Base-by-base conservation (phyloP, 2,113 vertebrate genomes). In the Megaptera novaeangliae region DNA sequence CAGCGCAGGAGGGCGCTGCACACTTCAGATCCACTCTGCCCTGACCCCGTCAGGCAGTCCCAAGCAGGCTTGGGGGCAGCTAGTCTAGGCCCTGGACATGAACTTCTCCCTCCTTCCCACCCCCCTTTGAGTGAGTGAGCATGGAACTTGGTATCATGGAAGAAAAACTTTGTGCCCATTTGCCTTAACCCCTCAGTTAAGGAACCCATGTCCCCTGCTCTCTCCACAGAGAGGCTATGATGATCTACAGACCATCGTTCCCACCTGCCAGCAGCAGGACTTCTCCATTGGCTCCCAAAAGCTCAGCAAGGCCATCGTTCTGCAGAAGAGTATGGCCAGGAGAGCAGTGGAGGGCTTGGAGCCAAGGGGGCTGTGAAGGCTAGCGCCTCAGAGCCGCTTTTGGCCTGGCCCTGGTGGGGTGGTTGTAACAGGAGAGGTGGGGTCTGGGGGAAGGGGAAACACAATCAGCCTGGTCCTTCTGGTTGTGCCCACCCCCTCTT, bases 241-340 rank as follows among this genome's bases (percentile, higher is more conserved):
- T 31, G 99, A 99, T 96, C 98, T 99, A 84, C 99, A 99, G 98
- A 98, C 99, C 64, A 99, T 99, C 0, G 99, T 99, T 10, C 99
- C 99, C 15, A 99, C 99, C 20, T 99, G 99, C 78, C 99, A 99
- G 98, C 99, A 99, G 98, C 99, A 99, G 98, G 99, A 99, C 83
- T 98, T 99, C 99, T 98, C 98, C 77, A 99, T 99, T 57, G 99
- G 99, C 84, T 99, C 99, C 7, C 99, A 99, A 98, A 99, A 99
- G 97, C 99, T 99, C 98, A 99, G 99, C 99, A 99, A 99, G 97
- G 99, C 99, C 59, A 99, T 99, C 0, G 98, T 99, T 6, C 99
- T 99, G 21, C 99, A 99, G 98, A 99, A 99, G 98, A 99, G 99
- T 99, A 99, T 98, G 99, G 98, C 81, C 4, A 2, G 39, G 55